These are phyloP conservation scores for Urocynchramus pylzowi DNA, from an alignment of 2,113 vertebrate species.

Conservation along the genomic window DNA sequence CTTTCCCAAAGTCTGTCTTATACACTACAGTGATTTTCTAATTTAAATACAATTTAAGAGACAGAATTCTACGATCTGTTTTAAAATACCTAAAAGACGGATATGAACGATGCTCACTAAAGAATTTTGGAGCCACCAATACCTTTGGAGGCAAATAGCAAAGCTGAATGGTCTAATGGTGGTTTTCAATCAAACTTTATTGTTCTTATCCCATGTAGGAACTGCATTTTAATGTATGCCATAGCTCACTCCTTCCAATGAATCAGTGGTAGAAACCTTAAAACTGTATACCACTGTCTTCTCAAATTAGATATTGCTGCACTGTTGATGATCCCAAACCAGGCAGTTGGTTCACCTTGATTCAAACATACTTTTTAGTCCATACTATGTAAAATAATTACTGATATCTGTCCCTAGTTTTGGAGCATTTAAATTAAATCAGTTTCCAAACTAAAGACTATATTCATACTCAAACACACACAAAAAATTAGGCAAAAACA, in stretches of 20 bases:
- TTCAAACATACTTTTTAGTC: background rate
- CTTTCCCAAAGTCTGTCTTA: background rate
- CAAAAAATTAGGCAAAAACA: background rate
- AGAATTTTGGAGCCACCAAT: background rate
- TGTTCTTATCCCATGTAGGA: background rate
- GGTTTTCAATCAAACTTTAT: background rate
- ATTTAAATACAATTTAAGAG: background rate
- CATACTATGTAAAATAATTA: background rate
- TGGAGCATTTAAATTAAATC: background rate
- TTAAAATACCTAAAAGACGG: background rate
- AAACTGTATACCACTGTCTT: background rate
- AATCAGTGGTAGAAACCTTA: background rate
- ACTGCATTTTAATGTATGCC: background rate
- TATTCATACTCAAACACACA: background rate
- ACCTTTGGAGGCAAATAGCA: background rate
- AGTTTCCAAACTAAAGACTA: background rate
- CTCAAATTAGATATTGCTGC: background rate
- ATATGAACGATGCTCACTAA: fast-evolving
- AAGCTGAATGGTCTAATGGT: background rate
- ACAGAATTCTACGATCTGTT: background rate
- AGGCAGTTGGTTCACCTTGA: background rate
- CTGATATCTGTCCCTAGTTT: background rate
- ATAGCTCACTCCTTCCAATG: background rate
- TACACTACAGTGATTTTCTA: background rate
- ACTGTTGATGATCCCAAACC: background rate